phyloP scores from a whole-genome alignment of 2,113 vertebrate genomes.

The Sphaerodactylus townsendi region DNA sequence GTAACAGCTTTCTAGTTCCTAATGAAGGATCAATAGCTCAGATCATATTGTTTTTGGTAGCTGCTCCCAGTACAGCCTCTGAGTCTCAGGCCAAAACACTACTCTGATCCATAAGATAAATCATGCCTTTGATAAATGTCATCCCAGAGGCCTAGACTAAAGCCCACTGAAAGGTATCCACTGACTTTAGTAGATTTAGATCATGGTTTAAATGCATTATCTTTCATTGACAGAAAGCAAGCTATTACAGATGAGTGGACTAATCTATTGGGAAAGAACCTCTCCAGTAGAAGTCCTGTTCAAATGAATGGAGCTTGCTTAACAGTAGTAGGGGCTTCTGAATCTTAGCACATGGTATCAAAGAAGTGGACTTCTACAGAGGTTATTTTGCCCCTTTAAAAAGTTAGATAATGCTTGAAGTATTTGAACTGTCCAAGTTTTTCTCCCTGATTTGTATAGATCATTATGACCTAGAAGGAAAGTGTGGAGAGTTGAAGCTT shows the following conservation, averaged over 20 bases:
- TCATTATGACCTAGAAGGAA: constrained; percentile 43
- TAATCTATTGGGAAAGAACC: neutral
- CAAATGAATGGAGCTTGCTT: neutral
- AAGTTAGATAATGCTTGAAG: neutral
- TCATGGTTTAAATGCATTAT: constrained; percentile 23
- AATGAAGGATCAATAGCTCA: constrained; percentile 37
- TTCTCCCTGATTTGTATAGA: constrained; percentile 38
- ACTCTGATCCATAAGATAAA: neutral
- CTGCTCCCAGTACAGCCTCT: neutral
- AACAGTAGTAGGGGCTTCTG: neutral
- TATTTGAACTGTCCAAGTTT: neutral
- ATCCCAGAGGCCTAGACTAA: neutral
- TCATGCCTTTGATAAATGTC: neutral
- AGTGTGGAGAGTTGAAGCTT: constrained; percentile 54
- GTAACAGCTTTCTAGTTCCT: constrained; percentile 33
- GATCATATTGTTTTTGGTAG: constrained; percentile 2
- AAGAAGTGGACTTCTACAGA: neutral
- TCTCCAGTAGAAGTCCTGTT: neutral
- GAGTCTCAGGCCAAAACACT: neutral
- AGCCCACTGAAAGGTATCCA: constrained; percentile 1
- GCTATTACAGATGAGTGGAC: neutral
- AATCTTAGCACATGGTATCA: neutral
- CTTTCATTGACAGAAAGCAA: neutral
- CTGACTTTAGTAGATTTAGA: constrained; percentile 7
- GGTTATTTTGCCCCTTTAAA: constrained; percentile 5